Base-by-base conservation (phyloP, 2,797 vertebrate species). In the Halcyon smyrnensis region DNA sequence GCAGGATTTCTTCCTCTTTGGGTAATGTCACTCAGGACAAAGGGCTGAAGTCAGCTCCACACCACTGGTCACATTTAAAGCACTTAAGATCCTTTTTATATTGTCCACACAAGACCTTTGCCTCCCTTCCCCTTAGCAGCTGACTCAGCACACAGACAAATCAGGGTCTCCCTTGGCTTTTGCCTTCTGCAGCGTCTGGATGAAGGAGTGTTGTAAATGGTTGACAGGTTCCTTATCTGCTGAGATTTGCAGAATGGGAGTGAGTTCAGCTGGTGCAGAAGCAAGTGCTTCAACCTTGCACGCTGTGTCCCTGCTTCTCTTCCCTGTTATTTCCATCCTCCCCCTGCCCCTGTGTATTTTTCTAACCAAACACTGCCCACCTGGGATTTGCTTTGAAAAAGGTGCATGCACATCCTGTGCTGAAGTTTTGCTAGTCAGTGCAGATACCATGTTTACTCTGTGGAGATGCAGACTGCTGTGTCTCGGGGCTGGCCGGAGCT, bases 151-250 rank as follows among this genome's bases (percentile, higher is more conserved):
- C 16, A 0, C 43, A 21, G 51, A 17, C 3, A 21, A 28, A 24
- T 23, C 8, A 1, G 8, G 19, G 4, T 70, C 4, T 51, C 14
- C 43, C 30, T 23, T 16, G 54, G 19, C 9, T 3, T 0, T 63
- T 79, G 14, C 46, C 19, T 9, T 50, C 48, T 6, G 7, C 13
- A 1, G 19, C 3, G 23, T 48, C n/a, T 67, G 65, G 1, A 27
- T 0, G 3, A 43, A 28, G 39, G 39, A 14, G 28, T 73, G 19
- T 4, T 51, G 50, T 51, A 51, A 28, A 51, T 51, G 25, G 50
- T 51, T 51, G 50, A 8, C 17, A 23, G 18, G 17, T 27, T 74
- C 62, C 32, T 14, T 30, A 2, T 54, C 20, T 32, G 32, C 24
- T n/a, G 41, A 32, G 39, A 45, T 32, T 36, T 59, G 59, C 6